Percentiles rank a stretch among this genome's conserved stretches.
phyloP scores from a whole-genome alignment of 2,888 invertebrate genomes.

The Eristalis intricaria region DNA sequence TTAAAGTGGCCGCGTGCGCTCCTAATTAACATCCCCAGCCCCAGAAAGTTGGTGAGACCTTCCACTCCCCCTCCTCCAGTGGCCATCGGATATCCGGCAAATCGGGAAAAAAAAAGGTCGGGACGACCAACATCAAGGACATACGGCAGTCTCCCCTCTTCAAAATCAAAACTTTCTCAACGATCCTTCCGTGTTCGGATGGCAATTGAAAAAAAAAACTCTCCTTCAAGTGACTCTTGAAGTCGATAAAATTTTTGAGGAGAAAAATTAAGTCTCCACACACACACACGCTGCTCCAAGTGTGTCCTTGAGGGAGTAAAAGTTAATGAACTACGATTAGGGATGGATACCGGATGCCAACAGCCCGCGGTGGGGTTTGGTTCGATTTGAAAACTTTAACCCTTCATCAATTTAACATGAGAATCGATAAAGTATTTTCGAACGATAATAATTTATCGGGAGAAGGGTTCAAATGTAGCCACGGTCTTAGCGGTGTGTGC shows the following conservation, averaged over 20 bases:
- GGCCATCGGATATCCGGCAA: neutral
- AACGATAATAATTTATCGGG: slow-evolving; percentile 5
- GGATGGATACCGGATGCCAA: neutral
- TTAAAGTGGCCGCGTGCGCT: slow-evolving; percentile 17
- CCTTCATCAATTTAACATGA: slow-evolving; percentile 13
- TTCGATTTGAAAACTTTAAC: slow-evolving; percentile 8
- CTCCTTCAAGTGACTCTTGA: neutral
- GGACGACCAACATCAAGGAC: neutral
- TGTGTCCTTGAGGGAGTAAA: neutral
- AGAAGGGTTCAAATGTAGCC: neutral
- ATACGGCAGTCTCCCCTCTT: neutral
- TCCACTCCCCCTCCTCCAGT: neutral
- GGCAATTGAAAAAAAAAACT: neutral
- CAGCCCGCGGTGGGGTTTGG: neutral
- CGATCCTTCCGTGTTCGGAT: neutral
- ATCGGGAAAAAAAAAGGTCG: neutral
- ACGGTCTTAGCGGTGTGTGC: neutral
- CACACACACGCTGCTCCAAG: neutral
- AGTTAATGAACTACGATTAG: slow-evolving; percentile 34
- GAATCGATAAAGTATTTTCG: slow-evolving; percentile 22
- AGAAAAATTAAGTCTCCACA: neutral
- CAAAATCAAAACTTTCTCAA: slow-evolving; percentile 5
- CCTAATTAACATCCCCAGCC: slow-evolving; percentile 11
- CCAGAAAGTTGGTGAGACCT: neutral
- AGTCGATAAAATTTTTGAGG: slow-evolving; percentile 14